Evolutionary conservation across 2,113 vertebrate species (phyloP), one percentile per base, ranked within the genome.

Genomic region (pig (Sus scrofa)): DNA sequence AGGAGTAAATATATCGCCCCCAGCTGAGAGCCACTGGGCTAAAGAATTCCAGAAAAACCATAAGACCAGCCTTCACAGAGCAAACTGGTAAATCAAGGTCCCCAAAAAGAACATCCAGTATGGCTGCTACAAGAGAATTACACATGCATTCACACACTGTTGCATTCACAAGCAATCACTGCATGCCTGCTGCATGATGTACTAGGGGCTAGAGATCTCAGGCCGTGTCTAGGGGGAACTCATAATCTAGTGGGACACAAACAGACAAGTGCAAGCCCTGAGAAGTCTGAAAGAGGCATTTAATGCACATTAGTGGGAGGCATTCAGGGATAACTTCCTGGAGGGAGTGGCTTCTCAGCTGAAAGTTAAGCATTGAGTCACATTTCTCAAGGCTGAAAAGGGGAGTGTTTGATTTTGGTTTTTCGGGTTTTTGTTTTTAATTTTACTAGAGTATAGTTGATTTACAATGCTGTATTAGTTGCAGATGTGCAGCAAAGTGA

Each of bases 241-340:
- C 60, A 8, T 10, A 22, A 39, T 52, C 32, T 27, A 4, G 37
- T 39, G 37, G 68, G 13, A 60, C 70, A 24, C 34, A 13, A 54
- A 39, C 39, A 50, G 34, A 65, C 7, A 60, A 60, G 32, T 6
- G 0, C 5, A 14, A 67, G 75, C 58, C 52, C 68, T 12, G 15
- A 39, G 52, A 56, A 50, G 14, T 39, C 85, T 39, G 44, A 30
- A 75, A 92, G 34, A 63, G 39, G 14, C 50, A 52, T 0, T 37
- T 44, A 74, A 74, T 19, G 94, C 83, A 73, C 44, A 54, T 32
- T 12, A 39, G 58, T n/a, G 70, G 58, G 58, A 27, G 62, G 78
- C 78, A 89, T n/a, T 56, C 62, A 63, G 39, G 90, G 70, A 9
- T 6, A 37, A 78, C 78, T 93, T 78, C 85, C 90, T 89, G 39